phyloP scores from a whole-genome alignment of 2,888 invertebrate genomes.

The Eupithecia exiguata region DNA sequence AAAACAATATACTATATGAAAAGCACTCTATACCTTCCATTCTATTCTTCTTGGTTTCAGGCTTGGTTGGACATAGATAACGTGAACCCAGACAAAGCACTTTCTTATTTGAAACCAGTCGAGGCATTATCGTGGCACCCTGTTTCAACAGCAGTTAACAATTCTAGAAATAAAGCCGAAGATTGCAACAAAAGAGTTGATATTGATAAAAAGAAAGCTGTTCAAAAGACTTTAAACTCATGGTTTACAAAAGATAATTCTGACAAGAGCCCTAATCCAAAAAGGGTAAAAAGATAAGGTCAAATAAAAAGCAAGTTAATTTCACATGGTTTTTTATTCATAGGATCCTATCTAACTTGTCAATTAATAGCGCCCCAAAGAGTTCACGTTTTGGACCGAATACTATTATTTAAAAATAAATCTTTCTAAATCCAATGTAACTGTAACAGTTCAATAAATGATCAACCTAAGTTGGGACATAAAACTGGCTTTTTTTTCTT shows the following conservation, averaged over 20 bases:
- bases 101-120: conserved; percentile 83
- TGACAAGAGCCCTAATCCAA: conserved; percentile 58
- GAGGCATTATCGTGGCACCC: conserved; percentile 86
- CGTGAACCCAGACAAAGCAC: conserved; percentile 77
- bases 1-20: no score
- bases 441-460: not conserved
- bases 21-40: no score
- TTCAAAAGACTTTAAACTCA: conserved; percentile 75
- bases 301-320: conserved; percentile 13
- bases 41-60: conserved; percentile 60
- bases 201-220: conserved; percentile 56
- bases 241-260: conserved; percentile 63
- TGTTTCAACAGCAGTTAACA: conserved; percentile 88
- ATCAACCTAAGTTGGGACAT: not conserved
- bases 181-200: conserved; percentile 82
- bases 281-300: conserved; percentile 46
- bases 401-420: not conserved
- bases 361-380: not conserved
- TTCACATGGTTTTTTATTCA: conserved; percentile 17
- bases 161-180: conserved; percentile 86
- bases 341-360: not conserved
- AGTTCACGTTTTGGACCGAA: not conserved
- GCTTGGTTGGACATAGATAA: conserved; percentile 87
- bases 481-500: conserved; percentile 12
- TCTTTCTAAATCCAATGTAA: not conserved